Evolutionary conservation across 2,797 vertebrate species (phyloP).

Genomic region (Hipposideros larvatus): DNA sequence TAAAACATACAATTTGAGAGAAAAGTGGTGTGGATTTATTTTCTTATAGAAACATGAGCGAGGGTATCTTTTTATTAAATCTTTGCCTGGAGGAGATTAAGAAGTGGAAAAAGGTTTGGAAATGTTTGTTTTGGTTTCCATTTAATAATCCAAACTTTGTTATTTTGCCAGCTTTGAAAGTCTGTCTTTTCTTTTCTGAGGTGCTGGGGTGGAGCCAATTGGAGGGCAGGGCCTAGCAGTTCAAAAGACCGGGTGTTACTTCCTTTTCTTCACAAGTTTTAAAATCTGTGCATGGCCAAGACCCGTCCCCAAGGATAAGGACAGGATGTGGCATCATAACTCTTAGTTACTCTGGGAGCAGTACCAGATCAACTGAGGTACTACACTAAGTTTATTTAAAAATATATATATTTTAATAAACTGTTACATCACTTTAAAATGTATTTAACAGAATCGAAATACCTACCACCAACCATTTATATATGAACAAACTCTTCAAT

Average conservation of each 20-base stretch:
- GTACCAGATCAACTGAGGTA: conserved; percentile 16
- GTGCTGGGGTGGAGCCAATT: background rate
- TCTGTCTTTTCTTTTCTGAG: conserved; percentile 11
- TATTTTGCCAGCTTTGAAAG: conserved; percentile 56
- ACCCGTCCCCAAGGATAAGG: background rate
- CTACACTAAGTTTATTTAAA: background rate
- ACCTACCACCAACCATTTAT: background rate
- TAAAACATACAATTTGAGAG: background rate
- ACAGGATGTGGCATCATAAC: background rate
- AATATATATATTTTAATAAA: conserved; percentile 25
- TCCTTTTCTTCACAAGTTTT: conserved; percentile 58
- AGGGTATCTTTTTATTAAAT: conserved; percentile 35
- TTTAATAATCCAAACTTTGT: conserved; percentile 11
- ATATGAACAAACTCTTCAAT: background rate
- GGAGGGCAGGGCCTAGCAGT: background rate
- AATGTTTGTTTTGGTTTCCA: conserved; percentile 53
- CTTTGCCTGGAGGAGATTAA: background rate
- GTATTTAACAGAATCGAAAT: conserved; percentile 21
- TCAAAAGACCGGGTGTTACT: conserved; percentile 64
- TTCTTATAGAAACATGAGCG: background rate
- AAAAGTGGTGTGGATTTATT: background rate
- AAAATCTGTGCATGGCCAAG: background rate
- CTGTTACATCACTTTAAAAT: background rate
- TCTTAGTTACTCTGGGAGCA: background rate
- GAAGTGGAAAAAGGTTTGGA: background rate